Base-by-base conservation (phyloP, 2,888 invertebrate species). In the Torymus texanus region DNA sequence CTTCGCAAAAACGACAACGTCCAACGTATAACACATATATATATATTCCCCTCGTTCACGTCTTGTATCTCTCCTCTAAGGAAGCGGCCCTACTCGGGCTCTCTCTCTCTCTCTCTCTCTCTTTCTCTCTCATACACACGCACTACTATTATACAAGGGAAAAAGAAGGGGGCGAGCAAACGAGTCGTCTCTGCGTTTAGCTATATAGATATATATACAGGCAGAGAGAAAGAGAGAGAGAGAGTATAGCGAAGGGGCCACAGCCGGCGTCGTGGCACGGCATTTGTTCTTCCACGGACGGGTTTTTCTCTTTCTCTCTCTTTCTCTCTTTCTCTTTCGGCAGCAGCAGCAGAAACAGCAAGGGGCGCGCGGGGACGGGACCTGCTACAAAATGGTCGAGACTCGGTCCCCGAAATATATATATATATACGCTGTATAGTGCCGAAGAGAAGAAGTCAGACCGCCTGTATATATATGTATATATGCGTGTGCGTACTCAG, bases 341-440 rank as follows among this genome's bases (percentile, higher is more conserved):
- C 21, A 21, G 2, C 21, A 21, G 21, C 21, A 21, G 21, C 21
- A 21, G 41, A 8, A 41, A 10, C 58, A 13, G 58, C 55, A 18
- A 14, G 66, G 41, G 73, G 73, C 65, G 72, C 29, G 14, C 29
- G 50, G 56, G 73, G 62, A 55, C 62, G 73, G 63, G 74, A 79
- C 68, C 73, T 68, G 74, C 78, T 78, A 74, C 78, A 78, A 78
- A 78, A 78, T 78, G 78, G 78, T 72, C 65, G 75, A 53, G 72
- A 41, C 41, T 41, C 41, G 41, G 41, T 41, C 41, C 41, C 41
- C 41, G 41, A 41, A 41, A 41, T 41, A 41, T 41, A 41, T 29
- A 29, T 5, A 29, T 5, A 5, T 29, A 5, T 3, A 29, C 5
- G 5, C 29, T 3, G 3, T 29, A 29, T 29, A 5, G 2, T 8